Conservation (phyloP, 2,888 invertebrate genomes). For the Subacronicta megacephala region DNA sequence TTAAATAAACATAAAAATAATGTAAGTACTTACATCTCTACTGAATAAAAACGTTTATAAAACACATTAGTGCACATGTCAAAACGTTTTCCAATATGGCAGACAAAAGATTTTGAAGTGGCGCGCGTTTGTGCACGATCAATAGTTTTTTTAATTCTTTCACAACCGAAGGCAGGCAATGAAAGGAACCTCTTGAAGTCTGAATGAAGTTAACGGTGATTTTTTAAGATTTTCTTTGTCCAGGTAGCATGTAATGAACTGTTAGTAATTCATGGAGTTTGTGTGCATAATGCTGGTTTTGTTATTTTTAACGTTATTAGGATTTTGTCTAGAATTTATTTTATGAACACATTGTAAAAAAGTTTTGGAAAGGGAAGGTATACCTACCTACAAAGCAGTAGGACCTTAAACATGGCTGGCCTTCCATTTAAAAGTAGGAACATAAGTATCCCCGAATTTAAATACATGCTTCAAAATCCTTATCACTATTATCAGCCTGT, state of each 20-base stretch:
- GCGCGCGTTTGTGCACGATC: slow-evolving; percentile 82
- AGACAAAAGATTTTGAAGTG: slow-evolving; percentile 86
- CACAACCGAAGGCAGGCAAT: slow-evolving; percentile 82
- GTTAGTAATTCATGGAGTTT: slow-evolving; percentile 76
- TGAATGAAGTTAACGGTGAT: slow-evolving; percentile 85
- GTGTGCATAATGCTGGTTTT: slow-evolving; percentile 61
- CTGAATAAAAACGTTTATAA: slow-evolving; percentile 23
- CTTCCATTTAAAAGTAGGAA: too few relatives aligned
- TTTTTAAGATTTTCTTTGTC: slow-evolving; percentile 75
- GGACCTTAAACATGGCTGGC: too few relatives aligned
- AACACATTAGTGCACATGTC: slow-evolving; percentile 73
- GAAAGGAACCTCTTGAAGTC: slow-evolving; percentile 85
- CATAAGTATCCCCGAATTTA: too few relatives aligned
- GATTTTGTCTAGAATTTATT: neutral
- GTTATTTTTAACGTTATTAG: slow-evolving; percentile 14
- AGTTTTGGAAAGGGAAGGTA: neutral
- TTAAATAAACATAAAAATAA: too few relatives aligned
- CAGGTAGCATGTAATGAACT: slow-evolving; percentile 82
- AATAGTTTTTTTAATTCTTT: slow-evolving; percentile 85
- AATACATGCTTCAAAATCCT: too few relatives aligned
- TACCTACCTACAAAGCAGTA: too few relatives aligned
- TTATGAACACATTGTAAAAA: slow-evolving; percentile 1
- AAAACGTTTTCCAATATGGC: slow-evolving; percentile 86
- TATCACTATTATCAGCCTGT: too few relatives aligned
- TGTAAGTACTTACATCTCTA: neutral